Evolutionary conservation across 2,797 vertebrate species (phyloP), one percentile per base, ranked within the genome.

Genomic region (Acrocephalus scirpaceus): DNA sequence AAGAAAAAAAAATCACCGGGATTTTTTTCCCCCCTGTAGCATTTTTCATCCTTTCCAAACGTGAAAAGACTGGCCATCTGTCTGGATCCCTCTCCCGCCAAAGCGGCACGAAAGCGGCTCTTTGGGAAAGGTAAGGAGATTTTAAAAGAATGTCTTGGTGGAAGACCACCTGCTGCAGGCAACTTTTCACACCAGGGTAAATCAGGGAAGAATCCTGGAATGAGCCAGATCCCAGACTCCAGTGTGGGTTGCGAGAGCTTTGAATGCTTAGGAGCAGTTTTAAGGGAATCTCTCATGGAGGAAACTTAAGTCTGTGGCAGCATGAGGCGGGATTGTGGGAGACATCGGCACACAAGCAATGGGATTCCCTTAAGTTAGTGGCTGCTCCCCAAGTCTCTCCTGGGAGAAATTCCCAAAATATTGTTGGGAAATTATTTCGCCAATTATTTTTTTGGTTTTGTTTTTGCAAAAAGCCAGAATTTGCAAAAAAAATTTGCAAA

Each of bases 41-140:
- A 93, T 98, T 98, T 98, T 97, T 96, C 98, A 98, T 98, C 95
- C 96, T 98, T 98, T 98, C 97, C 97, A 97, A 98, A 96, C 95
- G 86, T 96, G 97, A 96, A 97, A 98, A 96, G 98, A 88, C 97
- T 95, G 97, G 90, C 98, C 98, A 97, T 98, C 98, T 97, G 98
- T 97, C 95, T 72, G 95, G 93, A 98, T 90, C 97, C 78, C 75
- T 92, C 65, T 96, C 91, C 96, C 97, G 2, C 95, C 72, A 78
- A 50, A 88, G 88, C 94, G 8, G 83, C 86, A 86, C 92, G 47
- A 83, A 92, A 93, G 97, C 93, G 5, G 85, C 97, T 97, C 96
- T 95, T 95, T 90, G 97, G 80, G 26, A 72, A 96, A 98, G 98
- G 98, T 98, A 98, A 98, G 98, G 92, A 95, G 96, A 93, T 97